A percentile compares a stretch with the other conserved stretches of the same genome.
phyloP scores from a whole-genome alignment of 2,113 vertebrate genomes.

The Cichladusa arquata region DNA sequence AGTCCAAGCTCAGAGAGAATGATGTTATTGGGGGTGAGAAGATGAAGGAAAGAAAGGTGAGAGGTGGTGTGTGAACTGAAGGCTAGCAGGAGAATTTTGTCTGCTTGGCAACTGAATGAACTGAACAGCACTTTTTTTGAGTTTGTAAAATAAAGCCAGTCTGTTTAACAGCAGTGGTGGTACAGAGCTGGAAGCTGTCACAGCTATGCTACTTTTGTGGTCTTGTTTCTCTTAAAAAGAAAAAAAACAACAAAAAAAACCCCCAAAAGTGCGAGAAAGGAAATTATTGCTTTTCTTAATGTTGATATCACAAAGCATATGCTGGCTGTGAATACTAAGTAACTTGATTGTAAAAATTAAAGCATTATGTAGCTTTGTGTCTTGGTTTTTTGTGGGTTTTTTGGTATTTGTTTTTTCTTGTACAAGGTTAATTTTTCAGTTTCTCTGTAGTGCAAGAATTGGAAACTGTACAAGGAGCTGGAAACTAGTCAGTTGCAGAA shows the following conservation, averaged over 20 bases:
- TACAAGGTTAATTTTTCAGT: neutral
- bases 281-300: neutral
- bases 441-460: neutral
- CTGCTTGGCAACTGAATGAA: neutral
- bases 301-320: neutral
- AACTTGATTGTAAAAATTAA: neutral
- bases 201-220: neutral
- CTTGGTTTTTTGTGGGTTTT: rapidly evolving
- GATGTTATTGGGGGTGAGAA: neutral
- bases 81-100: neutral
- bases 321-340: neutral
- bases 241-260: neutral
- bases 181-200: neutral
- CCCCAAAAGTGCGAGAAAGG: neutral
- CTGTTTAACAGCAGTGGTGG: neutral
- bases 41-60: neutral
- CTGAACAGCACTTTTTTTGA: neutral
- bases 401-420: neutral
- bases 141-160: neutral
- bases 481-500: neutral
- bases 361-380: neutral
- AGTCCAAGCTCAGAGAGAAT: neutral
- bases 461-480: neutral
- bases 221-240: neutral
- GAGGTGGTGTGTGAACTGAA: neutral